Evolutionary conservation across 1,140 invertebrate genomes (phyloP).

Genomic region (Rhizoglyphus robini): DNA sequence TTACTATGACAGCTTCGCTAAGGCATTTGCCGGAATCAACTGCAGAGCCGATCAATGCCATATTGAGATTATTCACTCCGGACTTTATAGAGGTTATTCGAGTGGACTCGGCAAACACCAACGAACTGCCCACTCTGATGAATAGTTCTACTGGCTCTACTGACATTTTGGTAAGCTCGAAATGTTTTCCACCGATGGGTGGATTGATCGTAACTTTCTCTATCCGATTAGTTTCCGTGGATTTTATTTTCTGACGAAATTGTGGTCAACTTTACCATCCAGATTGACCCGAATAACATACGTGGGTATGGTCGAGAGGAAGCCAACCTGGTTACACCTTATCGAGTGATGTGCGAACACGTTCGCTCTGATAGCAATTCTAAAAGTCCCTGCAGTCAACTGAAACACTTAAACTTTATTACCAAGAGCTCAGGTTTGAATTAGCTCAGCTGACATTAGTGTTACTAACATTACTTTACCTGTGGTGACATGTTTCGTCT

Average conservation of each 20-base stretch:
- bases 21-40: conserved; percentile 20
- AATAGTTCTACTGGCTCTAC: conserved; percentile 20
- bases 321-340: conserved; percentile 23
- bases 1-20: conserved; percentile 18
- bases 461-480: background rate
- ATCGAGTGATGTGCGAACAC: conserved; percentile 25
- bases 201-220: background rate
- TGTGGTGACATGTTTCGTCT: background rate
- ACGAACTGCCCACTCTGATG: conserved; percentile 7
- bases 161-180: conserved; percentile 23
- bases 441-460: background rate
- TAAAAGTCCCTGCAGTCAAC: conserved; percentile 21
- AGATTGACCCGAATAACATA: conserved; percentile 26
- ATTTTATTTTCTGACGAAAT: conserved; percentile 26
- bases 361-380: conserved; percentile 18
- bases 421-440: conserved; percentile 26
- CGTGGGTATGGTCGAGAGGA: conserved; percentile 25
- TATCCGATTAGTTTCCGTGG: conserved; percentile 21
- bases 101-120: conserved; percentile 19
- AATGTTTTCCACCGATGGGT: background rate
- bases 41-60: conserved; percentile 22
- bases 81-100: conserved; percentile 21
- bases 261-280: conserved; percentile 23
- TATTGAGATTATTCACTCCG: conserved; percentile 22
- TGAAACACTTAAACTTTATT: conserved; percentile 23